Percentiles rank a stretch among this genome's conserved stretches.
Evolutionary conservation across 2,113 vertebrate genomes (phyloP).

Genomic region (Coregonus clupeaformis): DNA sequence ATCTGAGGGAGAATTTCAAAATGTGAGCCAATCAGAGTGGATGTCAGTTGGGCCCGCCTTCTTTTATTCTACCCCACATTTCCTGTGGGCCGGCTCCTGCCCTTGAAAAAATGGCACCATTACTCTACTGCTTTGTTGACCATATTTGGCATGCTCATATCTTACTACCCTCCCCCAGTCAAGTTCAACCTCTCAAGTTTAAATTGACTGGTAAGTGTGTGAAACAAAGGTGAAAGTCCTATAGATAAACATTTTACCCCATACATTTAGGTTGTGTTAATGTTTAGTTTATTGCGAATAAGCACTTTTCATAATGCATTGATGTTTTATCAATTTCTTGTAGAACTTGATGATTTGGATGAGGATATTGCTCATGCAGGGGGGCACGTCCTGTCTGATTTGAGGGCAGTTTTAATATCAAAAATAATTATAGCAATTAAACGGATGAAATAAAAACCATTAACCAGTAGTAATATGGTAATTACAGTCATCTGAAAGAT

Average conservation of each 20-base stretch:
- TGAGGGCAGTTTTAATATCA: background rate
- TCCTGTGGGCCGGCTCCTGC: constrained; percentile 55
- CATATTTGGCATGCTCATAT: constrained; percentile 72
- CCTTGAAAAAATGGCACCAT: constrained; percentile 58
- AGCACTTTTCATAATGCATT: background rate
- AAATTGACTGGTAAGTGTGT: constrained; percentile 38
- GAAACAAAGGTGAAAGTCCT: constrained; percentile 46
- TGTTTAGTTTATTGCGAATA: background rate
- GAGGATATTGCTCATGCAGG: background rate
- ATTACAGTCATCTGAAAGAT: background rate
- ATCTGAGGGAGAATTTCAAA: constrained; percentile 68
- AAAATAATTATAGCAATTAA: no score
- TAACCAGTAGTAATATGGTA: background rate
- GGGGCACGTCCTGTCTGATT: background rate
- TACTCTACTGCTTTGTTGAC: constrained; percentile 69
- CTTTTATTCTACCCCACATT: constrained; percentile 66
- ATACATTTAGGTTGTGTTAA: background rate
- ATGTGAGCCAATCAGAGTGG: constrained; percentile 62
- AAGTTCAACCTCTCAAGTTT: constrained; percentile 26
- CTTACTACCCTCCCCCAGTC: constrained; percentile 39
- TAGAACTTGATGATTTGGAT: background rate
- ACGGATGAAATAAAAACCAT: background rate
- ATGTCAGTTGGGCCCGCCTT: constrained; percentile 37
- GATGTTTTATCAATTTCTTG: background rate
- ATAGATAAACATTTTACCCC: constrained; percentile 7